Percentiles rank a stretch among this genome's conserved stretches.
These are phyloP conservation scores for Hipposideros armiger DNA, from an alignment of 2,113 vertebrate species.

Conservation along the genomic window DNA sequence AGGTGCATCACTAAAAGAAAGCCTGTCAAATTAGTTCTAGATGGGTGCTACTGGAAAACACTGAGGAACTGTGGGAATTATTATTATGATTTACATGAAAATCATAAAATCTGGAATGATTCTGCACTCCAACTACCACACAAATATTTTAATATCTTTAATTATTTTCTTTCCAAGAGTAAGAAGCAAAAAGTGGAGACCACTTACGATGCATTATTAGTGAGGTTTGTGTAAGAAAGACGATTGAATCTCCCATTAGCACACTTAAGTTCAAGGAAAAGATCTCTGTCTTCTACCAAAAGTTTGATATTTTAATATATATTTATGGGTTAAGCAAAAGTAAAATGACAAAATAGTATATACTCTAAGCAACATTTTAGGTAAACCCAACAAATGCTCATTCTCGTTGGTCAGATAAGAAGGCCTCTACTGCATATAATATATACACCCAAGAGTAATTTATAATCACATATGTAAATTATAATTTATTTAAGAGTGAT, in stretches of 20 bases:
- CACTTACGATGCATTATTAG: background rate
- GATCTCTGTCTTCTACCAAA: background rate
- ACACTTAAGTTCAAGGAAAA: background rate
- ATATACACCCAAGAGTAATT: background rate
- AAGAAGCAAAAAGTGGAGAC: background rate
- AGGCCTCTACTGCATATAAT: background rate
- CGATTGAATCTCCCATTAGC: background rate
- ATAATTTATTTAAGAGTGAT: constrained; percentile 35
- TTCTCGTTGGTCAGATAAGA: background rate
- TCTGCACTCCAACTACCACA: background rate
- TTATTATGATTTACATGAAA: constrained; percentile 12
- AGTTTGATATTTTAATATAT: background rate
- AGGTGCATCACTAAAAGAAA: background rate
- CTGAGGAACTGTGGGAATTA: background rate
- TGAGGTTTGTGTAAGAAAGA: background rate
- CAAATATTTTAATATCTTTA: background rate
- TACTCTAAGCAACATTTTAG: background rate
- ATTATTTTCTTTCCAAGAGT: constrained; percentile 26
- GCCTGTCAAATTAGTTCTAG: background rate
- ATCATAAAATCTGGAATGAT: background rate
- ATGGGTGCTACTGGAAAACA: background rate
- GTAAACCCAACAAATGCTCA: background rate
- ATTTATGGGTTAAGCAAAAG: constrained; percentile 48
- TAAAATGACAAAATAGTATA: background rate
- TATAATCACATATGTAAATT: background rate